A percentile compares a stretch with the other conserved stretches of the same genome.
These are phyloP conservation scores for Hucho hucho DNA, from an alignment of 2,113 vertebrate genomes.

Conservation along the genomic window DNA sequence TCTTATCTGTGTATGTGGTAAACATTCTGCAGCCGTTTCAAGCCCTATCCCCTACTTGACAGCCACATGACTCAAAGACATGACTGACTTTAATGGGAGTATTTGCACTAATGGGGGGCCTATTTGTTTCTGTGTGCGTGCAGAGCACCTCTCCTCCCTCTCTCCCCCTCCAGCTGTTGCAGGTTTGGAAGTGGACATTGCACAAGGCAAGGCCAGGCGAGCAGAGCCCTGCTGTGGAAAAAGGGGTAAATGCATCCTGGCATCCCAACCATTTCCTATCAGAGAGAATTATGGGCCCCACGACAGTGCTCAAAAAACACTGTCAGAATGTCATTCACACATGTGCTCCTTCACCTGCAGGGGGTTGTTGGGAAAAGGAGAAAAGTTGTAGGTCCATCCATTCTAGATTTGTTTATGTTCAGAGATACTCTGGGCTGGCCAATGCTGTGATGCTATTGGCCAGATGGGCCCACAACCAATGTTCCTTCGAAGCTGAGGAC, in stretches of 20 bases:
- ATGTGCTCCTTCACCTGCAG: conserved; percentile 42
- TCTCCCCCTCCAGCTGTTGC: conserved; percentile 44
- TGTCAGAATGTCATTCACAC: conserved; percentile 81
- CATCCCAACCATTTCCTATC: conserved; percentile 97
- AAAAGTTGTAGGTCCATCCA: neutral
- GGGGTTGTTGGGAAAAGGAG: conserved; percentile 27
- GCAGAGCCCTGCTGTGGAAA: conserved; percentile 85
- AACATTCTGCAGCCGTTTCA: conserved; percentile 26
- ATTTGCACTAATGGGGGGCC: conserved; percentile 57
- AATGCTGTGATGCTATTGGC: no score
- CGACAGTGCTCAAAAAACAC: conserved; percentile 84
- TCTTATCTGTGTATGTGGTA: conserved; percentile 17
- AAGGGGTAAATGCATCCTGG: conserved; percentile 86
- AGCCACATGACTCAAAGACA: conserved; percentile 51
- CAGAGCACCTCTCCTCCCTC: conserved; percentile 13
- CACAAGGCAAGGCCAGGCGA: conserved; percentile 69
- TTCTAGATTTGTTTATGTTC: no score
- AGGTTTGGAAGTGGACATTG: conserved; percentile 49
- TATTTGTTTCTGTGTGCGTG: conserved; percentile 9
- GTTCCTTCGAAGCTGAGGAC: no score
- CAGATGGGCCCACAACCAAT: no score
- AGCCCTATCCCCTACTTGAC: conserved; percentile 33
- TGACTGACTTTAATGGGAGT: conserved; percentile 61
- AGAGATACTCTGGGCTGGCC: no score
- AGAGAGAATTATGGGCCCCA: conserved; percentile 89